Percentiles rank a stretch among this genome's conserved stretches.
Conservation (phyloP, 37 sponge, comb jelly and placozoan species). For the Amphimedon queenslandica region DNA sequence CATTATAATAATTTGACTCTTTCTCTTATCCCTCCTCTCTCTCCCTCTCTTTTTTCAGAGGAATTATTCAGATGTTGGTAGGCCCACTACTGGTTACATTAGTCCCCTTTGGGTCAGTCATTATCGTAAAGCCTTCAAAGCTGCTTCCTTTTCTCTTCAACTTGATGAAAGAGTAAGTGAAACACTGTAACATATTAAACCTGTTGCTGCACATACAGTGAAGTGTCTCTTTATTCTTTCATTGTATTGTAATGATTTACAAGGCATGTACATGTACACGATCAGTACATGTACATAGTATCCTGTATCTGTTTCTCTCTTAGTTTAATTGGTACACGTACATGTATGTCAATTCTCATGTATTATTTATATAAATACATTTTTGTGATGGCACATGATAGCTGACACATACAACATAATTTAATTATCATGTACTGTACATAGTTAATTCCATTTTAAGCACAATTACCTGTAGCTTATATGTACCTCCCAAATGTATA, state of each 20-base stretch:
- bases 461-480: no score
- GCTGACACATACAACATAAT: no score
- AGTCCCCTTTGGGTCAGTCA: slow-evolving; percentile 64
- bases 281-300: background rate
- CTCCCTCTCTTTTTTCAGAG: background rate
- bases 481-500: no score
- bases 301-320: background rate
- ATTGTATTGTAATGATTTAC: background rate
- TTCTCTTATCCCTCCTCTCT: background rate
- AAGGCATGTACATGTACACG: background rate
- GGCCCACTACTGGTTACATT: background rate
- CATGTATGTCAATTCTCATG: no score
- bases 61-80: background rate
- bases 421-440: no score
- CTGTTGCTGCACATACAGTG: background rate
- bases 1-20: background rate
- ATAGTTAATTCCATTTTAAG: no score
- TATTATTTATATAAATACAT: no score
- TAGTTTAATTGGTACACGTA: slow-evolving; percentile 81
- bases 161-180: slow-evolving; percentile 19
- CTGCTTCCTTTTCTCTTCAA: slow-evolving; percentile 33
- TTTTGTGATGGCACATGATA: no score
- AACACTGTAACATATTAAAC: background rate
- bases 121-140: slow-evolving; percentile 23
- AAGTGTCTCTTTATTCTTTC: background rate